phyloP scores from a whole-genome alignment of 2,113 vertebrate genomes.

The Leucopsar rothschildi region DNA sequence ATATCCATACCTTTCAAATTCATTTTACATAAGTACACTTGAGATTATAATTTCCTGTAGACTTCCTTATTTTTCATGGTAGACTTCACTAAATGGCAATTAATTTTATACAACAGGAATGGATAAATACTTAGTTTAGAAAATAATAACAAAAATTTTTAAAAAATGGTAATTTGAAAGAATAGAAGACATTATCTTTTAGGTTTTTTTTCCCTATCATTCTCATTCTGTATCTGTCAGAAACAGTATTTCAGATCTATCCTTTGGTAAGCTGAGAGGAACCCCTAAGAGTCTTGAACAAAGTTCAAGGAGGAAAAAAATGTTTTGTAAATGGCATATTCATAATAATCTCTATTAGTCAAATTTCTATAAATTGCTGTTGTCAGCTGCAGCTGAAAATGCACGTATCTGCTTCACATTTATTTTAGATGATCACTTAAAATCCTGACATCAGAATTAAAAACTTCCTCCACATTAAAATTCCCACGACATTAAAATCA shows the following conservation, averaged over 20 bases:
- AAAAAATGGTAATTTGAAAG: neutral
- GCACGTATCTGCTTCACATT: neutral
- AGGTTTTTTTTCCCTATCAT: accelerated
- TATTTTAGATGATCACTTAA: neutral
- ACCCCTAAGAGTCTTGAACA: neutral
- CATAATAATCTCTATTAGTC: neutral
- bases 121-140: neutral
- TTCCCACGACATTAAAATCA: neutral
- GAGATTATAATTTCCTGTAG: neutral
- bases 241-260: neutral
- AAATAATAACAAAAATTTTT: neutral
- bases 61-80: neutral
- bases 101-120: neutral
- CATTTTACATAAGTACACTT: neutral
- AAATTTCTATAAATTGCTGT: neutral
- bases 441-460: neutral
- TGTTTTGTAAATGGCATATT: neutral
- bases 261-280: neutral
- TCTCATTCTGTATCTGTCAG: neutral
- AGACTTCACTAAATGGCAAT: neutral
- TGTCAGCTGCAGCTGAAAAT: neutral
- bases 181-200: neutral
- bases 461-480: neutral
- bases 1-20: neutral
- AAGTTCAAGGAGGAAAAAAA: neutral